Base-by-base conservation (phyloP, 2,113 vertebrate species). In the Menura novaehollandiae region DNA sequence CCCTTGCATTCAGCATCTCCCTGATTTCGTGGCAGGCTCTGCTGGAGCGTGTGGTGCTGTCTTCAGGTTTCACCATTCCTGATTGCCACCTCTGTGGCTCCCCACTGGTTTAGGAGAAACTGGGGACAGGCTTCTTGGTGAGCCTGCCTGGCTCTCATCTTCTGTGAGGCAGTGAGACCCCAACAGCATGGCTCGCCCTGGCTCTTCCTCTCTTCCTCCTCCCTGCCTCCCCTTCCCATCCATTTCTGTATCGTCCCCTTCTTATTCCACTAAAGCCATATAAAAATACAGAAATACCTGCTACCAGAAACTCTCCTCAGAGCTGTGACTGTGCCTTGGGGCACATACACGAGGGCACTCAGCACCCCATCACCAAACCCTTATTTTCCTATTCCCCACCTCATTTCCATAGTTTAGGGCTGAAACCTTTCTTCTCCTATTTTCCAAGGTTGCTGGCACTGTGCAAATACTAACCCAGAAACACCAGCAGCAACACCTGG, bases 331-430 rank as follows among this genome's bases (percentile, higher is more conserved):
- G 26, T 28, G 63, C 49, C 41, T 1, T 75, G 60, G 52, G 55
- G 13, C 26, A 46, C 37, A 4, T 0, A 10, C 12, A 2, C 32
- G 58, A 69, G 37, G 85, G 11, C 0, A 0, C 52, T 56, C 35
- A 17, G 35, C n/a, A 51, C 52, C 18, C 47, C 19, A 13, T 13
- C 69, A 64, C 35, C 43, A 37, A 28, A 51, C 23, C 8, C 39
- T 24, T 11, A 1, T 33, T 55, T 86, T 41, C 49, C 30, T 21
- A 3, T 26, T 91, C 43, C 47, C 19, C 5, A 3, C 19, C 30
- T 58, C n/a, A 32, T n/a, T 49, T 41, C 12, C 28, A 7, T 4
- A 43, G 28, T 12, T 24, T 16, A 63, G 72, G 58, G 22, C n/a
- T 27, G 35, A 66, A 44, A 55, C 18, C 3, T 49, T 66, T 23